Conservation (phyloP, 30 jellyfish, hydroid and myxozoan species). For the Cassiopea andromeda region DNA sequence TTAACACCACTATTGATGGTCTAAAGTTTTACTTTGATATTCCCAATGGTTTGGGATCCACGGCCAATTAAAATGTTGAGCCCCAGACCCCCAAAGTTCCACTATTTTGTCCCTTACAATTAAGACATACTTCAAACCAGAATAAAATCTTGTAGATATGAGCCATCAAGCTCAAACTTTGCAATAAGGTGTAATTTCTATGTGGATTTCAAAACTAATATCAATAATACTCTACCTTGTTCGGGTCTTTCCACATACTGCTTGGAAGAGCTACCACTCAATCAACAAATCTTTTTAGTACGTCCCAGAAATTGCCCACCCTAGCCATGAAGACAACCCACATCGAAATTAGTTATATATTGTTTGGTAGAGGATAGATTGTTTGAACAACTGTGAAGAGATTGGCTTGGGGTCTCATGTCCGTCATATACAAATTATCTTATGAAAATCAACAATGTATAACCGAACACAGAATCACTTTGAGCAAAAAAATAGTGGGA, state of each 20-base stretch:
- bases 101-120: not conserved
- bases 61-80: not conserved
- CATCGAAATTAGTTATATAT: not conserved
- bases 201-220: not conserved
- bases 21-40: not conserved
- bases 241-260: not conserved
- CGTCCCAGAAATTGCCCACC: not conserved
- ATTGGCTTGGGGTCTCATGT: conserved; percentile 8
- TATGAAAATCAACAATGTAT: not conserved
- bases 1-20: not conserved
- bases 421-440: not conserved
- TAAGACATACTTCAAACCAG: not conserved
- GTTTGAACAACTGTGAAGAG: conserved; percentile 2
- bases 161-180: not conserved
- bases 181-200: not conserved
- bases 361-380: conserved; percentile 1
- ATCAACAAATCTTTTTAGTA: not conserved
- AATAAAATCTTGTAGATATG: not conserved
- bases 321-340: not conserved
- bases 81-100: not conserved
- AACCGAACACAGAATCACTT: not conserved
- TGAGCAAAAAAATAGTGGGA: not conserved
- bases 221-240: not conserved
- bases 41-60: not conserved
- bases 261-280: not conserved